A percentile compares a stretch with the other conserved stretches of the same genome.
phyloP scores from a whole-genome alignment of 2,113 vertebrate genomes.

The Paraplagusia blochii region DNA sequence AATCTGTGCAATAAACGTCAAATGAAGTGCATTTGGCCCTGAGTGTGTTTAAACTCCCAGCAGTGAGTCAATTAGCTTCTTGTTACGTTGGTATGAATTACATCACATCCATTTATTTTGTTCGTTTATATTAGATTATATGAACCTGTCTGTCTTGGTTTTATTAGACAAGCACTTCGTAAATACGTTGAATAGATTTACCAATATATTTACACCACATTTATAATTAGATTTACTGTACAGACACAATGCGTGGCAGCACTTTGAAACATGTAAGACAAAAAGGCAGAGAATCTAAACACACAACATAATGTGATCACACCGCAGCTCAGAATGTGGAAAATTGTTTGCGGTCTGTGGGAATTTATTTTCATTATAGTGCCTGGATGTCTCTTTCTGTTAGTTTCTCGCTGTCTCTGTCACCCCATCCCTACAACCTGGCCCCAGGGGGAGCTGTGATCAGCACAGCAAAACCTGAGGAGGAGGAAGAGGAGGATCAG shows the following conservation, averaged over 20 bases:
- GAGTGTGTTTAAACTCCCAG: not conserved
- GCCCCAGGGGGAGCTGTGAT: slow-evolving; percentile 48
- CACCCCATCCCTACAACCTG: slow-evolving; percentile 37
- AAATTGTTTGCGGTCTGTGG: slow-evolving; percentile 1
- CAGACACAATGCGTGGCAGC: not conserved
- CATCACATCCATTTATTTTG: no score
- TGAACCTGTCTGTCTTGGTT: no score
- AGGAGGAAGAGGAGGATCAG: slow-evolving; percentile 29
- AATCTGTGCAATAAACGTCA: not conserved
- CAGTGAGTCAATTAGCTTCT: not conserved
- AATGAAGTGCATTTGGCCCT: not conserved
- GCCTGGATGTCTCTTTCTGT: slow-evolving; percentile 14
- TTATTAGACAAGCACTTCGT: no score
- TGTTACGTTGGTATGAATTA: no score
- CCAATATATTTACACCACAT: no score
- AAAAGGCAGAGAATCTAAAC: slow-evolving; percentile 2
- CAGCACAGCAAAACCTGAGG: slow-evolving; percentile 32
- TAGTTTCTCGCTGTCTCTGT: slow-evolving; percentile 19
- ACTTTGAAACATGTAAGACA: not conserved
- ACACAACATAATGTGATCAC: slow-evolving; percentile 9
- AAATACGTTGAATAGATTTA: no score
- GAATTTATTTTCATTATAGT: slow-evolving; percentile 16
- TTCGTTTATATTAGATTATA: no score
- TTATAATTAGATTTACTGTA: no score
- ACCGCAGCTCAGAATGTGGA: not conserved